phyloP scores from a whole-genome alignment of 2,113 vertebrate species.

The Castor canadensis region DNA sequence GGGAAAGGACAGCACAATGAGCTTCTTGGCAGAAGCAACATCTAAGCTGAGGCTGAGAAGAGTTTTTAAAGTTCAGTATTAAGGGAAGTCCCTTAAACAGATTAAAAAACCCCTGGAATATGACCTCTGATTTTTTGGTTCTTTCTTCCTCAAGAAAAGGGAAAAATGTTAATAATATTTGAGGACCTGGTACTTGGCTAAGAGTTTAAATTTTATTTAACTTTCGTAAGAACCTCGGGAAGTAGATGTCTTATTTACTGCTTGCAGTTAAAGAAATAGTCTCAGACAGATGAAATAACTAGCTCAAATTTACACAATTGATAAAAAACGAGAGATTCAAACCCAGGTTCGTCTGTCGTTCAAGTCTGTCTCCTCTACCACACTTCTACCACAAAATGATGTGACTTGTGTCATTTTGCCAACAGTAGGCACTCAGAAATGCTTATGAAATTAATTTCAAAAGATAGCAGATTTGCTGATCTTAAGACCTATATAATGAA shows the following conservation, averaged over 20 bases:
- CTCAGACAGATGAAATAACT: background rate
- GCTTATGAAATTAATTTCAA: background rate
- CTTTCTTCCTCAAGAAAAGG: background rate
- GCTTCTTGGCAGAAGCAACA: background rate
- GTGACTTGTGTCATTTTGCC: background rate
- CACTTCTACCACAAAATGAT: too few relatives aligned
- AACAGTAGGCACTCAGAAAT: background rate
- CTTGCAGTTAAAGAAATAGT: background rate
- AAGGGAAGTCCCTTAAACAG: background rate
- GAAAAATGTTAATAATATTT: background rate
- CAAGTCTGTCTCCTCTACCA: background rate
- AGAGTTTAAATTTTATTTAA: background rate
- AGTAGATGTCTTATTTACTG: background rate
- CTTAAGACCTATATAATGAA: background rate
- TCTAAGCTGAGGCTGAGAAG: background rate
- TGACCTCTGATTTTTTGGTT: background rate
- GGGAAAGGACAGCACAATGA: background rate
- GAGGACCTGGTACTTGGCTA: background rate
- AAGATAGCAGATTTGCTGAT: background rate
- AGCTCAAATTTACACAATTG: background rate
- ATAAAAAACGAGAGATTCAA: background rate
- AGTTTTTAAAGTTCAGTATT: background rate
- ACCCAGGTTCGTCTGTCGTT: background rate
- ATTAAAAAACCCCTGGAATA: background rate
- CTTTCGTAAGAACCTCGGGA: background rate